Evolutionary conservation across 1,140 invertebrate species (phyloP).

Genomic region (Camponotus vicinus): DNA sequence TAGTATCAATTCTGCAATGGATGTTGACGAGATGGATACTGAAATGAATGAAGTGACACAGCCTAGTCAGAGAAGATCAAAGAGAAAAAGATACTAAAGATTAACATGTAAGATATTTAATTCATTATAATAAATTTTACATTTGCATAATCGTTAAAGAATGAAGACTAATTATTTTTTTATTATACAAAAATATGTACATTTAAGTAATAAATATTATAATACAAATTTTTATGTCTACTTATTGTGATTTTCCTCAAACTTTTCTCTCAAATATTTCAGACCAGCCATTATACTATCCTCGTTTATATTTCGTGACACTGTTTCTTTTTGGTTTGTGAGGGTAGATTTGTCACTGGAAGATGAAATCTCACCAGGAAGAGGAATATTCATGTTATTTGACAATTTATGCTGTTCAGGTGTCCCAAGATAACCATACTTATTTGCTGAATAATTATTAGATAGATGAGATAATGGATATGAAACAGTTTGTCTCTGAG

Average conservation of each 20-base stretch:
- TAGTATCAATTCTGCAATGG: not conserved
- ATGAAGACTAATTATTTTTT: not conserved
- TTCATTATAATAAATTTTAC: not conserved
- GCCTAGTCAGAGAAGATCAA: not conserved
- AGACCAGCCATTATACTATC: slow-evolving; percentile 90
- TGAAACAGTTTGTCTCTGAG: slow-evolving; percentile 27
- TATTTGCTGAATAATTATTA: slow-evolving; percentile 16
- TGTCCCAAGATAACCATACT: not conserved
- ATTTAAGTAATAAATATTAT: not conserved
- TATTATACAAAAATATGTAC: slow-evolving; percentile 37
- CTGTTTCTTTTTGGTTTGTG: not conserved
- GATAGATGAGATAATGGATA: slow-evolving; percentile 27
- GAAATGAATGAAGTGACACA: not conserved
- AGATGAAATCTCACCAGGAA: slow-evolving; percentile 24
- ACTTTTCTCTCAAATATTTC: slow-evolving; percentile 88
- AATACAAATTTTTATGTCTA: slow-evolving; percentile 20
- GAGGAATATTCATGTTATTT: slow-evolving; percentile 16
- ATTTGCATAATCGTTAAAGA: not conserved
- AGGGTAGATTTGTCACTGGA: not conserved
- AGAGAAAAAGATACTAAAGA: not conserved
- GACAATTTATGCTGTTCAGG: not conserved
- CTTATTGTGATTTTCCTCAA: slow-evolving; percentile 79
- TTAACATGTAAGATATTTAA: not conserved
- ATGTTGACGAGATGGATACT: not conserved
- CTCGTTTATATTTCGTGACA: slow-evolving; percentile 77